phyloP scores from a whole-genome alignment of 2,888 invertebrate genomes.

The Uropetala carovei region DNA sequence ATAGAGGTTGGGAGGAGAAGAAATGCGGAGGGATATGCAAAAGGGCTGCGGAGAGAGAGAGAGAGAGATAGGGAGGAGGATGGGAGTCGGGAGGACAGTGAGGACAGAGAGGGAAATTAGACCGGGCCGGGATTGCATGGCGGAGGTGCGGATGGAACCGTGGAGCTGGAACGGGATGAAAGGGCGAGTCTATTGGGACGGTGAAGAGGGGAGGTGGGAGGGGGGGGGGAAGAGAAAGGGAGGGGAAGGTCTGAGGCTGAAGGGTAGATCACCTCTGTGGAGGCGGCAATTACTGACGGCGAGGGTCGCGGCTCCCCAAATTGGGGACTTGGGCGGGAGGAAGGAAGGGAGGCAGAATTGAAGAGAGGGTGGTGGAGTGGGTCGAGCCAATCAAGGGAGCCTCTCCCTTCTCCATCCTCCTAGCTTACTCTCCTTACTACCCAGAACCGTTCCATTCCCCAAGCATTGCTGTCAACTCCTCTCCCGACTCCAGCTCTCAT shows the following conservation, averaged over 20 bases:
- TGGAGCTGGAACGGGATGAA: background rate
- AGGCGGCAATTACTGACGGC: conserved; percentile 12
- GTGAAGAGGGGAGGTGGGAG: background rate
- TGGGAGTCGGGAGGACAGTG: background rate
- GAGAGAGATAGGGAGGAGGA: background rate
- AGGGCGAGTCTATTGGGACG: background rate
- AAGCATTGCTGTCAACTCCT: background rate
- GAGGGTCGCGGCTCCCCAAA: conserved; percentile 10
- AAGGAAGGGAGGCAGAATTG: too few relatives aligned
- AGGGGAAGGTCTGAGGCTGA: background rate
- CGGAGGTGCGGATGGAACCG: background rate
- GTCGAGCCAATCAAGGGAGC: background rate
- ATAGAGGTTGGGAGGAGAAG: background rate
- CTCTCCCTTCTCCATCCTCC: background rate
- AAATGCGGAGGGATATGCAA: background rate
- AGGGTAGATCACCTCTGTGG: background rate
- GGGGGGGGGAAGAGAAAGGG: too few relatives aligned
- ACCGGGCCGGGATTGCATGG: too few relatives aligned
- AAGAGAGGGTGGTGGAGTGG: too few relatives aligned
- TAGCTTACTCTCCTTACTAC: too few relatives aligned
- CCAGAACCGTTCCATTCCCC: background rate
- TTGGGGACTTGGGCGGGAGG: background rate
- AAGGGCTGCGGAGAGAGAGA: background rate
- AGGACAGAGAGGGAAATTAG: background rate
- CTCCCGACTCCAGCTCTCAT: too few relatives aligned